Evolutionary conservation across 1,140 invertebrate genomes (phyloP), one percentile per base, ranked within the genome.

Genomic region (Thalassaphorura encarpata): DNA sequence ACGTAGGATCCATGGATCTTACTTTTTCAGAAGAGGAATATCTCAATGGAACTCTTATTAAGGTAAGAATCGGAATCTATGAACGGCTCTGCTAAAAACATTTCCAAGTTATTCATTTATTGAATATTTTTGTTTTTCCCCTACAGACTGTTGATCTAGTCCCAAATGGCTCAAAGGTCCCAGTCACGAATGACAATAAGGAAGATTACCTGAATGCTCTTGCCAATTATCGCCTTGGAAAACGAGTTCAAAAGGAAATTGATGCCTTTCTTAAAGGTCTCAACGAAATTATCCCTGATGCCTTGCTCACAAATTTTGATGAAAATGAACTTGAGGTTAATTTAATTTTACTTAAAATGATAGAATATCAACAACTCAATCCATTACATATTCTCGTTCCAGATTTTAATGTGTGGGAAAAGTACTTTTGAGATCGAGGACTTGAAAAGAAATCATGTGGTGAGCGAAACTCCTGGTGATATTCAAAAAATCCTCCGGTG

Each of bases 271-370:
- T 93, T 16, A 83, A 84, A 66, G 92, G 91, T 2, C 78, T 96
- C 18, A 87, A 89, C 70, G 83, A 89, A 69, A 79, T 96, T 24
- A 89, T 93, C 65, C 90, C 91, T 1, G 88, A 91, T 71, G 89
- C 91, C 73, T 76, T 96, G 59, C 75, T 95, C 45, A 87, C 85
- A 68, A 93, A 93, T 70, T 95, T 95, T 73, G 91, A 95, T 74
- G 92, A 96, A 74, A 93, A 93, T 74, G 91, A 96, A 75, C 74
- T 95, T 18, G 91, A 96, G 83, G 88, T 92, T 71, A 70, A 67
- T 24, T 6, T 45, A 27, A 36, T 23, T 18, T 40, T 51, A 11
- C 8, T n/a, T 6, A 29, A 28, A 49, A 6, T 49, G 3, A 47
- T 50, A 26, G 4, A 11, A 36, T 11, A 11, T 36, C 21, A 28